A percentile compares a stretch with the other conserved stretches of the same genome.
Conservation (phyloP, 2,797 vertebrate species). For the Siniperca undulata region DNA sequence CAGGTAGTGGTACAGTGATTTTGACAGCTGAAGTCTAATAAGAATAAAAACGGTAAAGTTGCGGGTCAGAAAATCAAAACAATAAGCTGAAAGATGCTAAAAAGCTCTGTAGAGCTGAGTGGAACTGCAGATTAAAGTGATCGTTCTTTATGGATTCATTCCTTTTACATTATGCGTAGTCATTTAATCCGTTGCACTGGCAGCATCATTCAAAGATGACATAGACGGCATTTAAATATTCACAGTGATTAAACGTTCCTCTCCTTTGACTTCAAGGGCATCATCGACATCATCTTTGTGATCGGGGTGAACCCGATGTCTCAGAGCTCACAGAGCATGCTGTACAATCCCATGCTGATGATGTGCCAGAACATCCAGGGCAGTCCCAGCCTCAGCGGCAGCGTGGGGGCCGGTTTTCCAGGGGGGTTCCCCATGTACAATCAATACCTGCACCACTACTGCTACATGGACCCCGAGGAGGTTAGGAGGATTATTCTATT, state of each 20-base stretch:
- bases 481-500: conserved; percentile 54
- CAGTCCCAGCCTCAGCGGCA: conserved; percentile 79
- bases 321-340: conserved; percentile 87
- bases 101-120: neutral
- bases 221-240: neutral
- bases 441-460: conserved; percentile 92
- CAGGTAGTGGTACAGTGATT: neutral
- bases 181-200: neutral
- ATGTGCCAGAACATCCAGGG: conserved; percentile 87
- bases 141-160: neutral
- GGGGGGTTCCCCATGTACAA: conserved; percentile 81
- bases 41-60: neutral
- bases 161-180: neutral
- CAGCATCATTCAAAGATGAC: neutral
- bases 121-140: neutral
- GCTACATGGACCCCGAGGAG: conserved; percentile 93
- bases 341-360: conserved; percentile 89
- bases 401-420: conserved; percentile 73
- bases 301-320: conserved; percentile 92
- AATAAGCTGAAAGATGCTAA: neutral
- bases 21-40: neutral
- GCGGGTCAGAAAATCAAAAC: too few relatives aligned
- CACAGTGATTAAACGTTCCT: neutral
- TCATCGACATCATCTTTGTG: conserved; percentile 91
- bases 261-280: conserved; percentile 69